A percentile compares a stretch with the other conserved stretches of the same genome.
These are phyloP conservation scores for Clupea harengus DNA, from an alignment of 2,113 vertebrate genomes.

Conservation along the genomic window DNA sequence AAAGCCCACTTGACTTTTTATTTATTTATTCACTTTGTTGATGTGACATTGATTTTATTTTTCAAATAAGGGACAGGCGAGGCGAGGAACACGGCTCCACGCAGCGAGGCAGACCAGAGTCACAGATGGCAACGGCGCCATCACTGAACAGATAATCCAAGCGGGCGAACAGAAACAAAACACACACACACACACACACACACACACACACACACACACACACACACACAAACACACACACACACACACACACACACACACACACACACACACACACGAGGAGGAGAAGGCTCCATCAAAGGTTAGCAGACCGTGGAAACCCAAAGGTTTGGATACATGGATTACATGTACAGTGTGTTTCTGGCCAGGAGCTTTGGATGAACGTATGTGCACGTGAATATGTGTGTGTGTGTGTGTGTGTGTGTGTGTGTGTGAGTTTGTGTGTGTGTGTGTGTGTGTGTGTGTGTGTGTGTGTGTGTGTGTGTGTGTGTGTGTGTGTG, in stretches of 20 bases:
- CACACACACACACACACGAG: not conserved
- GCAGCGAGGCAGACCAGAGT: conserved; percentile 4
- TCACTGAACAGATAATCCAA: not conserved
- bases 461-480: not conserved
- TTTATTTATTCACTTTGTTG: conserved; percentile 10
- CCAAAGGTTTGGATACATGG: no score
- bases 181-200: not conserved
- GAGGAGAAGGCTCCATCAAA: not conserved
- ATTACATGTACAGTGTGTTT: not conserved
- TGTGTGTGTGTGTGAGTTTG: not conserved
- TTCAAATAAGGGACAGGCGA: not conserved
- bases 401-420: not conserved
- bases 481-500: not conserved
- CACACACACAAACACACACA: not conserved
- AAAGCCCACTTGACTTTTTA: conserved; percentile 12
- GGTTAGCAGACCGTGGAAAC: conserved; percentile 1
- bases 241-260: not conserved
- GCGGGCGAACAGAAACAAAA: conserved; percentile 19
- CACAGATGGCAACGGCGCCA: not conserved
- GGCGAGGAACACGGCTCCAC: not conserved
- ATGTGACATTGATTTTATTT: conserved; percentile 17
- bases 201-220: not conserved
- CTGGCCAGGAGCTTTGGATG: not conserved
- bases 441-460: not conserved
- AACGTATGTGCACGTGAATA: not conserved